phyloP scores from a whole-genome alignment of 2,797 vertebrate genomes.

The Pygocentrus nattereri region DNA sequence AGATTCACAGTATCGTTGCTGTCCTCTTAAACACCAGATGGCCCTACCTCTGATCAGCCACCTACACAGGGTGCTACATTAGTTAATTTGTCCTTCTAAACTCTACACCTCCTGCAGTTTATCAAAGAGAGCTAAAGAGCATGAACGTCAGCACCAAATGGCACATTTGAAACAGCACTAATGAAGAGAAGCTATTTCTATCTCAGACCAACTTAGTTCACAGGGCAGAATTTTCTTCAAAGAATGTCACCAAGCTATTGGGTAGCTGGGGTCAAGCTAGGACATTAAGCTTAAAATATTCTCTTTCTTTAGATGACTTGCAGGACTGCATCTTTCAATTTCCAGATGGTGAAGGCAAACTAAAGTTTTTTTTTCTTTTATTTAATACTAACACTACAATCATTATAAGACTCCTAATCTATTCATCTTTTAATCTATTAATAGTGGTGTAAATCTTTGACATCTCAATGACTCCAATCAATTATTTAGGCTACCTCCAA shows the following conservation, averaged over 20 bases:
- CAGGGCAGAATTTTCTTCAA: not conserved
- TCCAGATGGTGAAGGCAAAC: not conserved
- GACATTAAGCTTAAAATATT: not conserved
- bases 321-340: not conserved
- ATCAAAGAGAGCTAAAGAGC: not conserved
- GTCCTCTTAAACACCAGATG: not conserved
- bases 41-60: not conserved
- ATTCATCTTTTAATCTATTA: no score
- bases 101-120: slow-evolving; percentile 10
- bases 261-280: slow-evolving; percentile 13
- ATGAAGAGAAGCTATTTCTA: slow-evolving; percentile 1
- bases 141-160: not conserved
- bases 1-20: slow-evolving; percentile 20
- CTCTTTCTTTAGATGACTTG: not conserved
- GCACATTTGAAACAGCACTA: slow-evolving; percentile 8
- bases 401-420: no score
- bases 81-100: not conserved
- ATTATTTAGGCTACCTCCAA: no score
- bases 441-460: no score
- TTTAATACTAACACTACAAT: no score
- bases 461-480: no score
- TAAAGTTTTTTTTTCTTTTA: not conserved
- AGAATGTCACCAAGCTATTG: slow-evolving; percentile 2
- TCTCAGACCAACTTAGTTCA: slow-evolving; percentile 14
- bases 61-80: not conserved